Evolutionary conservation across 2,888 invertebrate species (phyloP).

Genomic region (Ophonus ardosiacus): DNA sequence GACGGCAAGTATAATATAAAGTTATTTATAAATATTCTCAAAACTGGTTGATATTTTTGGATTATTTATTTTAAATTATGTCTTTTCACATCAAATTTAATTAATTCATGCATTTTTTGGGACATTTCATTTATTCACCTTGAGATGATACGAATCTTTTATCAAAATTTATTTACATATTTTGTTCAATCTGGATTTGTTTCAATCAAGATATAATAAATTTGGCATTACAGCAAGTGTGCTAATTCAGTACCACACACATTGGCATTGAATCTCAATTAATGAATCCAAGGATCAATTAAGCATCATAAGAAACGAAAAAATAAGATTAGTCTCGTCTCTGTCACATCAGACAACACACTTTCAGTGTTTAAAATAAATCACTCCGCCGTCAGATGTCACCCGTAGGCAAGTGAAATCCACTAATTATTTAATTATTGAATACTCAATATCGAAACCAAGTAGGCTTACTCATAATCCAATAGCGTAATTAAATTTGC

Average conservation of each 20-base stretch:
- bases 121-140: too few species aligned
- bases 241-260: slow-evolving; percentile 24
- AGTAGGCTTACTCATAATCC: slow-evolving; percentile 57
- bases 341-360: slow-evolving; percentile 39
- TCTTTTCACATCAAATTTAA: too few species aligned
- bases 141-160: too few species aligned
- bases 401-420: slow-evolving; percentile 63
- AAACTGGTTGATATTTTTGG: too few species aligned
- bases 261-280: slow-evolving; percentile 33
- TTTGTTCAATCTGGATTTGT: not conserved
- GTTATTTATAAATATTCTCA: too few species aligned
- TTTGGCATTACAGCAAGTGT: not conserved
- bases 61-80: too few species aligned
- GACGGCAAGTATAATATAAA: too few species aligned
- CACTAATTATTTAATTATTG: slow-evolving; percentile 63
- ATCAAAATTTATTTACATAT: not conserved
- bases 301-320: slow-evolving; percentile 21
- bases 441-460: slow-evolving; percentile 56
- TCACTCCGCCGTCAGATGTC: slow-evolving; percentile 58
- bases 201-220: slow-evolving; percentile 9
- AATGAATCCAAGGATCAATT: slow-evolving; percentile 44
- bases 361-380: slow-evolving; percentile 61
- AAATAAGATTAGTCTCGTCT: slow-evolving; percentile 28
- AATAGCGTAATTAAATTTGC: slow-evolving; percentile 62
- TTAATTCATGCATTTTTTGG: too few species aligned